Evolutionary conservation across 2,797 vertebrate species (phyloP).

Genomic region (Esox lucius): DNA sequence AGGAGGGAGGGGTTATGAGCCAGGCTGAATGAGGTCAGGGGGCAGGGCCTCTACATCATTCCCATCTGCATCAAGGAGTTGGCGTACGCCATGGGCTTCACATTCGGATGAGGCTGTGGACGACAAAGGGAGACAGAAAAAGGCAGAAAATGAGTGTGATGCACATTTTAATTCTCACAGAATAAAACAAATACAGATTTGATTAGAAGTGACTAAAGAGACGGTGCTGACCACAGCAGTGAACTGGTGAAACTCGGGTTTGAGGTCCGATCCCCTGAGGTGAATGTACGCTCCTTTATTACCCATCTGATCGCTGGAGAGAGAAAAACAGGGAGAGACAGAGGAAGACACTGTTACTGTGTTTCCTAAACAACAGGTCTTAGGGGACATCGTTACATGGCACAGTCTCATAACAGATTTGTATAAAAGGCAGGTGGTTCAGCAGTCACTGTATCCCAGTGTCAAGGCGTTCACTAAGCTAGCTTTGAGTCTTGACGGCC

Average conservation of each 20-base stretch:
- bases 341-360: background rate
- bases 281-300: constrained; percentile 97
- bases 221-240: constrained; percentile 89
- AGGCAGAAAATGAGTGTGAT: too few species aligned
- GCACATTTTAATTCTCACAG: too few species aligned
- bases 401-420: background rate
- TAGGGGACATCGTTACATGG: background rate
- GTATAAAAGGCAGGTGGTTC: background rate
- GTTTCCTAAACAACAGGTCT: background rate
- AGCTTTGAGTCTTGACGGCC: background rate
- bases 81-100: constrained; percentile 95
- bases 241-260: constrained; percentile 95
- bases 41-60: constrained; percentile 82
- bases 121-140: background rate
- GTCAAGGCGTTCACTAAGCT: background rate
- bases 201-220: background rate
- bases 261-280: constrained; percentile 90
- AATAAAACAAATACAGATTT: too few species aligned
- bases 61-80: constrained; percentile 93
- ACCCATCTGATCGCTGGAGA: constrained; percentile 92
- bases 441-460: background rate
- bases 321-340: constrained; percentile 13
- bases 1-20: constrained; percentile 58
- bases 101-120: constrained; percentile 91
- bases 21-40: constrained; percentile 48